These are phyloP conservation scores for Sus cebifrons DNA, from an alignment of 2,797 vertebrate species.

Conservation along the genomic window DNA sequence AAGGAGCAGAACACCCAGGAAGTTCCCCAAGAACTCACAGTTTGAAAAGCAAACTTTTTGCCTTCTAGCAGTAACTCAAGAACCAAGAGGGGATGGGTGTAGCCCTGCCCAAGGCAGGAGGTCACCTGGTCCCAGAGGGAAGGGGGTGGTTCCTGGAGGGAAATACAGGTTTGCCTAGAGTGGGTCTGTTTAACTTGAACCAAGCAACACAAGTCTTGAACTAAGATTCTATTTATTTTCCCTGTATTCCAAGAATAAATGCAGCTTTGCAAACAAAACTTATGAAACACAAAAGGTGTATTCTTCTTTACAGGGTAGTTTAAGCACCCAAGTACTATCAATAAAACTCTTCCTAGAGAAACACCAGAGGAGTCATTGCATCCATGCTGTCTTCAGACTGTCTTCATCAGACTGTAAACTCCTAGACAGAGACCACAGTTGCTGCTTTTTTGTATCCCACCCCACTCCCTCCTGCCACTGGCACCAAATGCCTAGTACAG, in stretches of 20 bases:
- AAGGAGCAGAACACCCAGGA: background rate
- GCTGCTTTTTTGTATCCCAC: background rate
- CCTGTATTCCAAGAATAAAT: background rate
- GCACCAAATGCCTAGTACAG: background rate
- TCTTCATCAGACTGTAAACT: background rate
- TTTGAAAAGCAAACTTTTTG: background rate
- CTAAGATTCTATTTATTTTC: slow-evolving; percentile 15
- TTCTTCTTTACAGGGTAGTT: background rate
- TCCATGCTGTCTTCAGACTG: background rate
- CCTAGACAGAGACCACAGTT: background rate
- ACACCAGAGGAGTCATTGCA: background rate
- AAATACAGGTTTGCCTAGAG: background rate
- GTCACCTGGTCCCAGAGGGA: slow-evolving; percentile 51
- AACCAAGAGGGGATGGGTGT: background rate
- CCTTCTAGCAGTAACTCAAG: slow-evolving; percentile 31
- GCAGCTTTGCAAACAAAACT: background rate
- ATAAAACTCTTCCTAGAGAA: slow-evolving; percentile 6
- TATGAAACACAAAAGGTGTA: background rate
- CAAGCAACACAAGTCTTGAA: background rate
- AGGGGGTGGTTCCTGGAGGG: background rate
- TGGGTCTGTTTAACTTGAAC: slow-evolving; percentile 57
- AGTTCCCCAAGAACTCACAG: slow-evolving; percentile 21
- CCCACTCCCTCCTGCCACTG: background rate
- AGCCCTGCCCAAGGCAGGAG: background rate
- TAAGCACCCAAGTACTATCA: slow-evolving; percentile 2